Evolutionary conservation across 1,140 invertebrate species (phyloP).

Genomic region (Zaprionus vittiger): DNA sequence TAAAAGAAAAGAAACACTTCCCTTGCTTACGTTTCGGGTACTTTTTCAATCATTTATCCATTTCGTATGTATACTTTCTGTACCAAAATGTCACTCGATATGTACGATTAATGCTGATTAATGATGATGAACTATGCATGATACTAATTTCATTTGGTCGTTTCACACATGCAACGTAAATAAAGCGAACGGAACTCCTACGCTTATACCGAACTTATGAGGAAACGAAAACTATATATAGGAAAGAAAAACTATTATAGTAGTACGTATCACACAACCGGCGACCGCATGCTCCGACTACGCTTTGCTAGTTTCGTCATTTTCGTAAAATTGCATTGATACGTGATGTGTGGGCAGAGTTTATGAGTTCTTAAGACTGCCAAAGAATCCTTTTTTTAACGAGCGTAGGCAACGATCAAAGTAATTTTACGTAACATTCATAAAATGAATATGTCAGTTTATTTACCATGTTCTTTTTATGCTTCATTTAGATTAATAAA

Average conservation of each 20-base stretch:
- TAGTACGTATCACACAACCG: slow-evolving; percentile 61
- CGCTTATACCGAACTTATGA: slow-evolving; percentile 24
- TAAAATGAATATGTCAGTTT: slow-evolving; percentile 46
- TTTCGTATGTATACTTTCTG: not conserved
- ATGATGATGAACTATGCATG: slow-evolving; percentile 51
- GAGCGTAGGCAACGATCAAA: slow-evolving; percentile 49
- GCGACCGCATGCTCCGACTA: slow-evolving; percentile 74
- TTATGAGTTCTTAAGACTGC: not conserved
- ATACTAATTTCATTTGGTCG: slow-evolving; percentile 48
- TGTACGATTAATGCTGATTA: slow-evolving; percentile 43
- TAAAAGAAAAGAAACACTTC: not conserved
- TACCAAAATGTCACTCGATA: not conserved
- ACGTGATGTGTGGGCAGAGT: slow-evolving; percentile 13
- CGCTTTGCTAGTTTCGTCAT: slow-evolving; percentile 60
- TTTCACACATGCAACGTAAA: slow-evolving; percentile 57
- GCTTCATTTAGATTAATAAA: slow-evolving; percentile 66
- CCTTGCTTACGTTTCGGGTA: slow-evolving; percentile 3
- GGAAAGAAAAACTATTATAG: slow-evolving; percentile 32
- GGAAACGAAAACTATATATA: slow-evolving; percentile 7
- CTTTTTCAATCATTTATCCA: not conserved
- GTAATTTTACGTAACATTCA: slow-evolving; percentile 72
- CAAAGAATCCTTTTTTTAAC: slow-evolving; percentile 16
- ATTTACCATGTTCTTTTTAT: slow-evolving; percentile 51
- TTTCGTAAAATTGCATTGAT: slow-evolving; percentile 71
- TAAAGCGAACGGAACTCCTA: slow-evolving; percentile 51